Base-by-base conservation (phyloP, 2,888 invertebrate species). In the Itoplectis maculator region DNA sequence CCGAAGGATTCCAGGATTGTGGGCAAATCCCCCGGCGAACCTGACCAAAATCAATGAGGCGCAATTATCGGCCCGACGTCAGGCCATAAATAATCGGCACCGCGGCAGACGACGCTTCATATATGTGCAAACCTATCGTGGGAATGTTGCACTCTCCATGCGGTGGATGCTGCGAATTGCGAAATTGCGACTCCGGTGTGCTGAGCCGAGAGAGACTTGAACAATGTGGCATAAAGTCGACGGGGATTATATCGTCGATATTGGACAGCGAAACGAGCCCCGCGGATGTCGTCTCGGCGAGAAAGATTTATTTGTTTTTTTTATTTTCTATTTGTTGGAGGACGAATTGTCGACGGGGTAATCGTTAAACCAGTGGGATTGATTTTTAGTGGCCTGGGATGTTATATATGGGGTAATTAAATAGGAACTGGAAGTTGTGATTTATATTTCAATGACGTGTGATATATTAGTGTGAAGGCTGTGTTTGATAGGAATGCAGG, bases 31-130 rank as follows among this genome's bases (percentile, higher is more conserved):
- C 29, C n/a, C n/a, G n/a, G 75, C 47, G 40, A 81, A 54, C 68
- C 42, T 2, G 6, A 78, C 78, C 81, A 63, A 82, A 82, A 82
- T 78, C 77, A 81, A 81, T 77, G 76, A 51, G 77, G 54, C 47
- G 81, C 81, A 78, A 78, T 78, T 78, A 82, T 78, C 69, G 47
- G 59, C 54, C 69, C 56, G 81, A 82, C 81, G 74, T 42, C 15
- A 74, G 37, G 68, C 74, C 74, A 78, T 82, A 78, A 82, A 82
- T 82, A 82, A 78, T 74, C 73, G 73, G 45, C 68, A 51, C 4
- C 18, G 47, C 9, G 20, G 66, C 45, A 74, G 74, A 74, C 69
- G 74, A 81, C 63, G 63, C 49, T 54, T 74, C 63, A 37, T 51
- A 37, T 51, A 42, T 35, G 59, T 63, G 15, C 2, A 45, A 72